Percentiles rank a stretch among this genome's conserved stretches.
Conservation (phyloP, 35 echinoderm and acorn worm genomes). For the Lytechinus variegatus region DNA sequence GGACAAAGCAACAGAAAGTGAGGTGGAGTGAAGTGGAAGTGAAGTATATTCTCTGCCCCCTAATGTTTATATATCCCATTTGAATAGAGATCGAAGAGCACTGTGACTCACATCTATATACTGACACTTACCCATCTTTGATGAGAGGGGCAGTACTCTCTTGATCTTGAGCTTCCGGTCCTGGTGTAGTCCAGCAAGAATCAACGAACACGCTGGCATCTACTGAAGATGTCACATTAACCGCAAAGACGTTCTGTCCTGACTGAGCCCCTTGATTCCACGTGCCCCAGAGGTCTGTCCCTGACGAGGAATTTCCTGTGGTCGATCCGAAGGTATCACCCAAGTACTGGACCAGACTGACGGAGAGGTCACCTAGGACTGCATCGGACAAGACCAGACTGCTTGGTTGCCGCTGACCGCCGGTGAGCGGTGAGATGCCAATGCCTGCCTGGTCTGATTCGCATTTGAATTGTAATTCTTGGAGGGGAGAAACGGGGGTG, state of each 20-base stretch:
- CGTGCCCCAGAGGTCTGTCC: not conserved
- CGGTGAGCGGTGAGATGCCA: not conserved
- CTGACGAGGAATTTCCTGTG: not conserved
- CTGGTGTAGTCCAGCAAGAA: slow-evolving; percentile 22
- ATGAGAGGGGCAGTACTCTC: not conserved
- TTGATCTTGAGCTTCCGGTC: not conserved
- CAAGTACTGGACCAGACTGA: slow-evolving; percentile 43
- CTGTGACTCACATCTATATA: too few species aligned
- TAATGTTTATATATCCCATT: too few species aligned
- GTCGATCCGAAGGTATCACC: not conserved
- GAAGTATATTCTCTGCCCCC: too few species aligned
- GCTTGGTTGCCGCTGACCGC: not conserved
- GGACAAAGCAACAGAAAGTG: too few species aligned
- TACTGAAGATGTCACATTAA: not conserved
- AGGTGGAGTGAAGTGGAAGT: too few species aligned
- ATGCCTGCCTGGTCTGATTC: not conserved
- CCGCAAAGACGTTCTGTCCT: slow-evolving; percentile 45
- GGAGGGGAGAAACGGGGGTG: not conserved
- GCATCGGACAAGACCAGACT: not conserved
- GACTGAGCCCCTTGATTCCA: not conserved
- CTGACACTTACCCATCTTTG: not conserved
- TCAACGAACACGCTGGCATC: slow-evolving; percentile 39
- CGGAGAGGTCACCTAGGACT: not conserved
- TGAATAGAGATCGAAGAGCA: too few species aligned
- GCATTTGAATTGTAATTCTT: slow-evolving; percentile 27